Evolutionary conservation across 64 coral and sea anemone genomes (phyloP).

Genomic region (Actinia tenebrosa): DNA sequence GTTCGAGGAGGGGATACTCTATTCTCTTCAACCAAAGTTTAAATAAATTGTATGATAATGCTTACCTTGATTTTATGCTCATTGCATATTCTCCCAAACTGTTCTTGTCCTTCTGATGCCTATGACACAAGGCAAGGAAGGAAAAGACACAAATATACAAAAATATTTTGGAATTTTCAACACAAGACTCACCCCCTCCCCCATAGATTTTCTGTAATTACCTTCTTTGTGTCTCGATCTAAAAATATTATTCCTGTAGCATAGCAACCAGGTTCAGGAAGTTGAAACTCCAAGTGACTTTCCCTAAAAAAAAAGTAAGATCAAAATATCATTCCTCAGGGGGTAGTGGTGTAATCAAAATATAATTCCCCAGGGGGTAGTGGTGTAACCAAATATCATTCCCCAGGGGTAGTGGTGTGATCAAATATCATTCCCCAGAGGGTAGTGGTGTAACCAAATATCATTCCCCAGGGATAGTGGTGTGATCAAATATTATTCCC

Average conservation of each 20-base stretch:
- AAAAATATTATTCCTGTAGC: conserved; percentile 88
- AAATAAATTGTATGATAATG: not conserved
- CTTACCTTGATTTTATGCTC: conserved; percentile 58
- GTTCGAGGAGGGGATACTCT: too few relatives aligned
- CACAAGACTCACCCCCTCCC: not conserved
- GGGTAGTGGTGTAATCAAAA: not conserved
- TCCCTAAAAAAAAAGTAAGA: conserved; percentile 36
- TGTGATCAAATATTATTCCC: not conserved
- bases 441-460: not conserved
- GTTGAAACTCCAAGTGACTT: conserved; percentile 55
- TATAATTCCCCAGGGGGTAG: not conserved
- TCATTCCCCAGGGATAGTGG: not conserved
- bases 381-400: not conserved
- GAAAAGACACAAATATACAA: not conserved
- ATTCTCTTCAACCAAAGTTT: too few relatives aligned
- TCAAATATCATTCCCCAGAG: not conserved
- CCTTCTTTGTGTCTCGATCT: conserved; percentile 75
- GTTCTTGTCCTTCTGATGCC: conserved; percentile 66
- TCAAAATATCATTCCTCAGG: not conserved
- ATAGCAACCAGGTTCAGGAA: conserved; percentile 74
- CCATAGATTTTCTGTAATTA: not conserved
- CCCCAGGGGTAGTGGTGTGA: not conserved
- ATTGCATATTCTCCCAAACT: conserved; percentile 53
- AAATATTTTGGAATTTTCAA: not conserved
- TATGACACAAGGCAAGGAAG: not conserved